Base-by-base conservation (phyloP, 2,113 vertebrate genomes). In the Sylvilagus bachmani region DNA sequence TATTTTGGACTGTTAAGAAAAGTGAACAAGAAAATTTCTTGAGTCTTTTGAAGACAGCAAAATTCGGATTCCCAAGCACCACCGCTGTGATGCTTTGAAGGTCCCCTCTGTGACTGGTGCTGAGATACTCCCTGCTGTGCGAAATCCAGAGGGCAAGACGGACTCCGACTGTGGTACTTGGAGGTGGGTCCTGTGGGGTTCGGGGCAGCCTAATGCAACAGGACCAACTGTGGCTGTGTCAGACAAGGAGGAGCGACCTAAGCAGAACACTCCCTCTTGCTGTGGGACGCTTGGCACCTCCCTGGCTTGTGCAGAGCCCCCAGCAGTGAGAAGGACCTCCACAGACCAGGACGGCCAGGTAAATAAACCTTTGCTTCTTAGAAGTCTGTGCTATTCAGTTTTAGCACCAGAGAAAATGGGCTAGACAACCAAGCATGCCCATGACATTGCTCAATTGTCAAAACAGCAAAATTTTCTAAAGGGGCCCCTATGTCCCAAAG, bases 21-120 rank as follows among this genome's bases (percentile, higher is more conserved):
- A 67, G 62, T 70, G 4, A 86, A 44, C 33, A 85, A 22, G 51
- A 89, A 51, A 80, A 81, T 64, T 94, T 86, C 58, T 67, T 92
- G 22, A 94, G 22, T 21, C 38, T 44, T 67, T 70, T 33, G 1
- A 25, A 73, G n/a, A 74, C 25, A 70, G 49, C 62, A 29, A 75
- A 82, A 94, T 73, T 83, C 86, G 84, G 66, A 74, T 86, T 55
- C 9, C 17, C 58, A 87, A 67, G 89, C 19, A 79, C 19, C 75
- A 89, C 27, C 53, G 74, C 73, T 78, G 29, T 21, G 33, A 22
- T 33, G 58, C 36, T 62, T 58, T 51, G 31, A 78, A 78, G 1
- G 16, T 6, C 44, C 73, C 64, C 24, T 33, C 1, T 22, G 11
- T 51, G 53, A 67, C 29, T 62, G n/a, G 61, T 24, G 19, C 33